Evolutionary conservation across 2,113 vertebrate species (phyloP).

Genomic region (Cyanoramphus novaezelandiae): DNA sequence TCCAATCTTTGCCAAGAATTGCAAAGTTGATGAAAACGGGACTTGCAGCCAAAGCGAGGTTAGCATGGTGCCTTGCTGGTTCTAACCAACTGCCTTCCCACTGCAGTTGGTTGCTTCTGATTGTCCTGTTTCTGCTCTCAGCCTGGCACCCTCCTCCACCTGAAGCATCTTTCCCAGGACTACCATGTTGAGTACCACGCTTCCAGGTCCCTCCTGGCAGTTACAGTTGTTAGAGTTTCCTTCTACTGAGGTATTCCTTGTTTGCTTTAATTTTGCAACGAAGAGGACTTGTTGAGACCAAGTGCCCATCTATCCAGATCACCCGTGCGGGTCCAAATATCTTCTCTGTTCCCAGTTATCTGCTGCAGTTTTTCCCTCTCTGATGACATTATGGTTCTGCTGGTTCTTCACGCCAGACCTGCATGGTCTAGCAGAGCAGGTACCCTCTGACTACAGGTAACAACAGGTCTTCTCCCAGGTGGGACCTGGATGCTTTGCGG

Average conservation of each 20-base stretch:
- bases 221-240: background rate
- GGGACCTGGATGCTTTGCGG: background rate
- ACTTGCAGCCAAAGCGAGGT: slow-evolving; percentile 28
- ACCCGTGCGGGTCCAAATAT: background rate
- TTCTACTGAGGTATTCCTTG: background rate
- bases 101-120: background rate
- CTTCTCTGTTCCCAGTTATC: background rate
- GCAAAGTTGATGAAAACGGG: slow-evolving; percentile 66
- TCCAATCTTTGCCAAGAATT: slow-evolving; percentile 60
- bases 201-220: background rate
- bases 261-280: background rate
- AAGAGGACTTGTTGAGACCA: background rate
- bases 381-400: background rate
- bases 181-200: background rate
- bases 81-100: slow-evolving; percentile 7
- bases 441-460: background rate
- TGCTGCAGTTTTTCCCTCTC: background rate
- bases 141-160: background rate
- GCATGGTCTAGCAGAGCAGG: background rate
- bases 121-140: background rate
- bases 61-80: slow-evolving; percentile 27
- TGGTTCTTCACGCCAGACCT: background rate
- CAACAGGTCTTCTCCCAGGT: background rate
- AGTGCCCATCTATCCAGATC: background rate
- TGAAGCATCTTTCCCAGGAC: slow-evolving; percentile 4